Conservation (phyloP, 2,888 invertebrate species). For the Drosophila melanosoma region DNA sequence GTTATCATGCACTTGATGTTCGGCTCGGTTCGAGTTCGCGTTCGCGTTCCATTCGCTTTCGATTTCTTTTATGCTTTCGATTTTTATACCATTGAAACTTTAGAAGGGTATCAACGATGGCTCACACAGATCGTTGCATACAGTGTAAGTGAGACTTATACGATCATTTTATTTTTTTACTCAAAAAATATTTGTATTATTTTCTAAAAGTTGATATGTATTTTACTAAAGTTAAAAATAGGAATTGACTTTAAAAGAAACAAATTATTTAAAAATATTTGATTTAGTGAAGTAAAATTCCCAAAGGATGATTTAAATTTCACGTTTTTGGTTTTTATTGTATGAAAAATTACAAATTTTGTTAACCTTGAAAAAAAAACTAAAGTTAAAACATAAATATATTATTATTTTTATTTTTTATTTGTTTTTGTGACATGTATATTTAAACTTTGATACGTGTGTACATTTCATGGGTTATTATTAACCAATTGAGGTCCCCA, state of each 20-base stretch:
- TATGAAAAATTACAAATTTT: neutral
- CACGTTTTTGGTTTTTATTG: neutral
- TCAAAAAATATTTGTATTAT: neutral
- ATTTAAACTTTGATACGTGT: too few relatives aligned
- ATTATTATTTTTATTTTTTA: neutral
- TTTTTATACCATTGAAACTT: conserved; percentile 74
- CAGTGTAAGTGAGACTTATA: neutral
- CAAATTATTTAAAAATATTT: too few relatives aligned
- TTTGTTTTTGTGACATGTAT: neutral
- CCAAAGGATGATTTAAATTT: neutral
- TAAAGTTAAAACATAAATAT: neutral
- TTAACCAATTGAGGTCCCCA: neutral
- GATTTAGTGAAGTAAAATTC: too few relatives aligned
- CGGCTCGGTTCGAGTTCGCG: conserved; percentile 24
- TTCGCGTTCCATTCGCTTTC: conserved; percentile 68
- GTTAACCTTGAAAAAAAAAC: neutral
- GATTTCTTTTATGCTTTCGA: conserved; percentile 79
- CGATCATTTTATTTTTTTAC: neutral
- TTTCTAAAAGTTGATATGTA: neutral
- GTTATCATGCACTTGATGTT: conserved; percentile 77
- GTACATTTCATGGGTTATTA: conserved; percentile 6
- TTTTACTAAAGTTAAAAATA: neutral
- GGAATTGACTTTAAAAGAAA: neutral
- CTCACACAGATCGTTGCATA: neutral
- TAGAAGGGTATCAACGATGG: conserved; percentile 28